These are phyloP conservation scores for Drosophila macrospina DNA, from an alignment of 2,888 invertebrate genomes.

Conservation along the genomic window DNA sequence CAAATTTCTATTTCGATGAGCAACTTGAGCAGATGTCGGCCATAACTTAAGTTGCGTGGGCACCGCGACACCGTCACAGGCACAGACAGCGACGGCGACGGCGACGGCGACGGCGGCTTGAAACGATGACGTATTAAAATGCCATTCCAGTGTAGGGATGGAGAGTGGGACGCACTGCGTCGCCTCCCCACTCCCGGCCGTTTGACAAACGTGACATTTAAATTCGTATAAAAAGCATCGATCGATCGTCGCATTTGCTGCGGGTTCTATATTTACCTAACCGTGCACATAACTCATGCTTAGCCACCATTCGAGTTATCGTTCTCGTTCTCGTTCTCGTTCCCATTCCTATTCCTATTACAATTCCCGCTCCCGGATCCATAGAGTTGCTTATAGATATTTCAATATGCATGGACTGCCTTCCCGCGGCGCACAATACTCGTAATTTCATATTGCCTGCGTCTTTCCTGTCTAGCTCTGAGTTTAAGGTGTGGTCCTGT, in stretches of 20 bases:
- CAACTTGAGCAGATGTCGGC: slow-evolving; percentile 72
- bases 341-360: background rate
- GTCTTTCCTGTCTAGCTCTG: slow-evolving; percentile 33
- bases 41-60: slow-evolving; percentile 77
- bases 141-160: slow-evolving; percentile 37
- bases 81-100: too few relatives aligned
- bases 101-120: slow-evolving; percentile 39
- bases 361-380: background rate
- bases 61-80: background rate
- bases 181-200: slow-evolving; percentile 14
- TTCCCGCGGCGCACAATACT: slow-evolving; percentile 47
- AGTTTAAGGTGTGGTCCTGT: slow-evolving; percentile 70
- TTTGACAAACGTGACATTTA: slow-evolving; percentile 71
- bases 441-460: slow-evolving; percentile 49
- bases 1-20: slow-evolving; percentile 62
- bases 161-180: slow-evolving; percentile 7
- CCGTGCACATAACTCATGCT: slow-evolving; percentile 73
- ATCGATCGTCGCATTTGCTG: slow-evolving; percentile 70
- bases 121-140: slow-evolving; percentile 78
- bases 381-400: slow-evolving; percentile 32
- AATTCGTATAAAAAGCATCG: slow-evolving; percentile 76
- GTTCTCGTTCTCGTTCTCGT: background rate
- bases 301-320: slow-evolving; percentile 41
- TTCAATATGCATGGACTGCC: slow-evolving; percentile 46
- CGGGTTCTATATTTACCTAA: slow-evolving; percentile 77